Base-by-base conservation (phyloP, 2,113 vertebrate genomes). In the Serinus canaria region DNA sequence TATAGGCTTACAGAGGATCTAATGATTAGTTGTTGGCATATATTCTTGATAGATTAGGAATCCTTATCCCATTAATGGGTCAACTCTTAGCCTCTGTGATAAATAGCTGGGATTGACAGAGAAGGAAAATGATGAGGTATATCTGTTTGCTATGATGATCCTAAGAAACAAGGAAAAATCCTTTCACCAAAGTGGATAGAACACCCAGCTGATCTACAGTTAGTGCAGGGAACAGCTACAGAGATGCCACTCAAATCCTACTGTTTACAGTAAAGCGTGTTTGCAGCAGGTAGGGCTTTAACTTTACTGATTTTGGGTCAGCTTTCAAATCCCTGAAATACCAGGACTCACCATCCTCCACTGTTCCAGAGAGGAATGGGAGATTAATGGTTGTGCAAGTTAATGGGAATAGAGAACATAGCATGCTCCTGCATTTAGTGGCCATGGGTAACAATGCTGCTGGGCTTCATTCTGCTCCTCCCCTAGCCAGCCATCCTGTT, bases 61-160 rank as follows among this genome's bases (percentile, higher is more conserved):
- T 94, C 28, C 68, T 66, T 92, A 91, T 92, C 86, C 37, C 76
- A 62, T 95, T 97, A 95, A 93, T 74, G 75, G 31, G 64, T 92
- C 81, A 97, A 69, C 87, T 95, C 75, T 81, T 96, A 81, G 86
- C 85, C 77, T 83, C 39, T 76, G 69, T 90, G 91, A 96, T 97
- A 95, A 96, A 96, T 94, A 96, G 60, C 68, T 88, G 63, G 92
- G 89, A 76, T 75, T 93, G 92, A 74, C 68, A 85, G 78, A 89
- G 74, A 92, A 69, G 52, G 62, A 77, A 86, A 96, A 92, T 74
- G 27, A 73, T 91, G 78, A 81, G 62, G 77, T 95, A 55, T 97
- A 83, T 97, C 67, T 49, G 19, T 89, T 70, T 64, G 27, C 66
- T 92, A 2, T 28, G 6, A 30, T 50, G 46, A 56, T 50, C 35